Percentiles rank a stretch among this genome's conserved stretches.
These are phyloP conservation scores for Zoanthus solanderi DNA, from an alignment of 92 coral and sea anemone genomes.

Conservation along the genomic window DNA sequence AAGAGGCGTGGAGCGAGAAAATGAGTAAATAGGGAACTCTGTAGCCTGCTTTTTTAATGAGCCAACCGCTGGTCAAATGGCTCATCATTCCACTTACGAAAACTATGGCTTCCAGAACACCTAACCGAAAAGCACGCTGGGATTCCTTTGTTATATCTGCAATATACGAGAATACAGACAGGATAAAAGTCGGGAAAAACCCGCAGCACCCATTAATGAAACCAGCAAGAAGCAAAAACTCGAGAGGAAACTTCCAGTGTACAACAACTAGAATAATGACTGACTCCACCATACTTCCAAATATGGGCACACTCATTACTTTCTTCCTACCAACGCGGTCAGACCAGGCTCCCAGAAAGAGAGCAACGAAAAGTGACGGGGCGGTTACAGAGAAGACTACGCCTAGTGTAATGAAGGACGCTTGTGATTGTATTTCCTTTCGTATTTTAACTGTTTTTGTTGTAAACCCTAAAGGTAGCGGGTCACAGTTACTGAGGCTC, in stretches of 20 bases:
- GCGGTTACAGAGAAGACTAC: constrained; percentile 90
- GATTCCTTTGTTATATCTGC: constrained; percentile 94
- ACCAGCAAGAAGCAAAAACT: constrained; percentile 82
- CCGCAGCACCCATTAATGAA: constrained; percentile 93
- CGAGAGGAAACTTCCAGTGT: constrained; percentile 79
- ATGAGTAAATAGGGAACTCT: constrained; percentile 87
- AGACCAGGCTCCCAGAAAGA: constrained; percentile 98
- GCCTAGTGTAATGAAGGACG: constrained; percentile 90
- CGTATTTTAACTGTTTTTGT: constrained; percentile 70
- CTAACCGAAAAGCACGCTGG: constrained; percentile 98
- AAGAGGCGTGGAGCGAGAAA: constrained; percentile 79
- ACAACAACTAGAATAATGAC: constrained; percentile 80
- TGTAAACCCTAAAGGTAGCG: constrained; percentile 54
- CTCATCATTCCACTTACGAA: constrained; percentile 97
- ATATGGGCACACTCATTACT: constrained; percentile 94
- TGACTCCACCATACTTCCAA: constrained; percentile 95
- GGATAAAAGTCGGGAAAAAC: constrained; percentile 92
- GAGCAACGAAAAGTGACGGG: constrained; percentile 94
- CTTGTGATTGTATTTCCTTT: constrained; percentile 87
- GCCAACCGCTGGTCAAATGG: constrained; percentile 95
- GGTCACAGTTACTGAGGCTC: constrained; percentile 85
- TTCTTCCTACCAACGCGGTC: constrained; percentile 92
- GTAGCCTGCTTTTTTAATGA: constrained; percentile 87
- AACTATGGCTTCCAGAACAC: constrained; percentile 90
- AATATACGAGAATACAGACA: constrained; percentile 92